Conservation (phyloP, 2,888 invertebrate species). For the Nezara viridula region DNA sequence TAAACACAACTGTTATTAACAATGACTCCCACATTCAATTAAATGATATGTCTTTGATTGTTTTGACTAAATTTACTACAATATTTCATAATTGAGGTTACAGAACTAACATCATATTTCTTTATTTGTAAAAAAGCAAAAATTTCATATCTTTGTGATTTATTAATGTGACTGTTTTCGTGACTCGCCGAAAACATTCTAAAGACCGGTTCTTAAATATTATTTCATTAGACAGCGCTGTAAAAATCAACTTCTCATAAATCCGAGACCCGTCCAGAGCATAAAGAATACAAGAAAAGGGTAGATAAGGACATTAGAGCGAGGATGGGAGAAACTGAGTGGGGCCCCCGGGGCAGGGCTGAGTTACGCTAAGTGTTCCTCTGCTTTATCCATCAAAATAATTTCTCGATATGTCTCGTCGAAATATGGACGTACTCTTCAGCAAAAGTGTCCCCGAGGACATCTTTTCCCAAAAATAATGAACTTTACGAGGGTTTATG, state of each 20-base stretch:
- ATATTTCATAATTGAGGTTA: too few relatives aligned
- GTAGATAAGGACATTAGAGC: not conserved
- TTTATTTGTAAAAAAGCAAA: too few relatives aligned
- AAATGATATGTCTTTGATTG: too few relatives aligned
- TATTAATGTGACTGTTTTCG: too few relatives aligned
- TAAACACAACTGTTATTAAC: too few relatives aligned
- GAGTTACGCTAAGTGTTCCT: constrained; percentile 32
- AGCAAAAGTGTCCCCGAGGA: constrained; percentile 19
- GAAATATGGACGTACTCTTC: constrained; percentile 31
- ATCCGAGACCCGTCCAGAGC: not conserved
- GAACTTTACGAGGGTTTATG: not conserved
- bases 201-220: too few relatives aligned
- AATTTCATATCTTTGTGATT: too few relatives aligned
- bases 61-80: too few relatives aligned
- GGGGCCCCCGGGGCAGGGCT: not conserved
- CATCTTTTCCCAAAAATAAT: constrained; percentile 35
- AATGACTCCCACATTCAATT: too few relatives aligned
- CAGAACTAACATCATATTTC: too few relatives aligned
- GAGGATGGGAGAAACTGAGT: too few relatives aligned
- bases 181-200: too few relatives aligned
- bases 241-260: not conserved
- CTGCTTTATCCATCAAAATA: constrained; percentile 38
- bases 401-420: constrained; percentile 27
- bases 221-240: not conserved
- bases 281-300: constrained; percentile 13